A percentile compares a stretch with the other conserved stretches of the same genome.
phyloP scores from a whole-genome alignment of 2,888 invertebrate genomes.

The Eurytoma californica region DNA sequence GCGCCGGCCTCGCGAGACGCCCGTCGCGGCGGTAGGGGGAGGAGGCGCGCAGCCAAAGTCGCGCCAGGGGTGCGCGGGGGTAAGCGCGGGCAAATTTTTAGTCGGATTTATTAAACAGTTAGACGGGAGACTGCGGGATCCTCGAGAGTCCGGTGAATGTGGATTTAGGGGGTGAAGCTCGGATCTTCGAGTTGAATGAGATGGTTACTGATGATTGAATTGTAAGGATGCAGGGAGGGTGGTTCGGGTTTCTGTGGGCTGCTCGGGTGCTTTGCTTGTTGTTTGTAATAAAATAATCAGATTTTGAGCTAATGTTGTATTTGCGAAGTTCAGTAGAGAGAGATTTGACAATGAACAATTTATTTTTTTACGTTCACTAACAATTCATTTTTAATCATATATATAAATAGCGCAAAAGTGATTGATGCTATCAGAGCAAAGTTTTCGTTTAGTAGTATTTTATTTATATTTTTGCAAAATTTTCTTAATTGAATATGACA shows the following conservation, averaged over 20 bases:
- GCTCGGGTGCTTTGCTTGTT: too few relatives aligned
- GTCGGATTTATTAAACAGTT: constrained; percentile 53
- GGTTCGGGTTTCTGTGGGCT: not conserved
- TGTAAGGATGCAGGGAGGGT: not conserved
- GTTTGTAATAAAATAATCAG: too few relatives aligned
- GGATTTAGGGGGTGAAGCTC: not conserved
- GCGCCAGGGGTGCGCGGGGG: not conserved
- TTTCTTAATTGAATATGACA: too few relatives aligned
- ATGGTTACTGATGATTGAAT: constrained; percentile 3
- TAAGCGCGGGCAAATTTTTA: constrained; percentile 21
- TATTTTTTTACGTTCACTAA: too few relatives aligned
- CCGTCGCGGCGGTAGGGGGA: not conserved
- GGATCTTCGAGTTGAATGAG: not conserved
- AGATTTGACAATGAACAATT: too few relatives aligned
- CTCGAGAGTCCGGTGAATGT: not conserved
- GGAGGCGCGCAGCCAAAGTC: not conserved
- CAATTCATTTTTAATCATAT: too few relatives aligned
- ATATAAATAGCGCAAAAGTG: too few relatives aligned
- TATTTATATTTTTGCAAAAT: too few relatives aligned
- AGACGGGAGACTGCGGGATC: constrained; percentile 9
- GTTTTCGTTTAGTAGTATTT: too few relatives aligned
- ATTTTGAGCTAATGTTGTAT: too few relatives aligned
- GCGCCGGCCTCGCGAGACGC: not conserved
- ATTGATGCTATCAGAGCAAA: too few relatives aligned
- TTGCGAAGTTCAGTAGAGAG: too few relatives aligned